A percentile compares a stretch with the other conserved stretches of the same genome.
These are phyloP conservation scores for Apaloderma vittatum DNA, from an alignment of 2,113 vertebrate genomes.

Conservation along the genomic window DNA sequence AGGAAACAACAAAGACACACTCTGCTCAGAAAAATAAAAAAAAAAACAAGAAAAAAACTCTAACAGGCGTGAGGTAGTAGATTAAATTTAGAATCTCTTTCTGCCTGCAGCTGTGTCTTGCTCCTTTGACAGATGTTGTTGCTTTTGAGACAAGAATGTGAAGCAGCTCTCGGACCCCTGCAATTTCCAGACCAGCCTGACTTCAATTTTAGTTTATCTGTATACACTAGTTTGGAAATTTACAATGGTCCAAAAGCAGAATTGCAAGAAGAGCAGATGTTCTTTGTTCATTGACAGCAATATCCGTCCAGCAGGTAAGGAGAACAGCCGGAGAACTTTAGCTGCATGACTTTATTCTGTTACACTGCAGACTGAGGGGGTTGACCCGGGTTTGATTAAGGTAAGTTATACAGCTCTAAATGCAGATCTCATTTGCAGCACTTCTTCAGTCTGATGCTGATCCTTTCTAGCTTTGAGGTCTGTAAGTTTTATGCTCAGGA, in stretches of 20 bases:
- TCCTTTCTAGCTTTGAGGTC: neutral
- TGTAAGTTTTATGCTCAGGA: neutral
- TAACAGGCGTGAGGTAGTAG: neutral
- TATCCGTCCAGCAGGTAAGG: neutral
- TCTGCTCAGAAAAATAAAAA: neutral
- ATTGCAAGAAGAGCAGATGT: neutral
- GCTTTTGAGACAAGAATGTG: neutral
- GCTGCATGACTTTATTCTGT: neutral
- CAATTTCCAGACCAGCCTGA: neutral
- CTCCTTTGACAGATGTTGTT: neutral
- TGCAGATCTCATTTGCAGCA: neutral
- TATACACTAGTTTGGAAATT: neutral
- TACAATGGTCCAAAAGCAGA: neutral
- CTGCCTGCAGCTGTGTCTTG: neutral
- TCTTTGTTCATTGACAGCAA: neutral
- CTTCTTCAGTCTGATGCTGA: neutral
- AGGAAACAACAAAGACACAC: neutral
- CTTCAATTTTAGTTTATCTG: neutral
- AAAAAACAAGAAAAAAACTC: neutral
- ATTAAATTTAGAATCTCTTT: conserved; percentile 16
- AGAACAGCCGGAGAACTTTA: neutral
- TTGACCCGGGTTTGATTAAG: neutral
- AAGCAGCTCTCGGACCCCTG: neutral
- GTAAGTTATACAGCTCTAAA: neutral
- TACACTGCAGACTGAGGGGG: neutral